phyloP scores from a whole-genome alignment of 2,113 vertebrate species.

The Argyrosomus japonicus region DNA sequence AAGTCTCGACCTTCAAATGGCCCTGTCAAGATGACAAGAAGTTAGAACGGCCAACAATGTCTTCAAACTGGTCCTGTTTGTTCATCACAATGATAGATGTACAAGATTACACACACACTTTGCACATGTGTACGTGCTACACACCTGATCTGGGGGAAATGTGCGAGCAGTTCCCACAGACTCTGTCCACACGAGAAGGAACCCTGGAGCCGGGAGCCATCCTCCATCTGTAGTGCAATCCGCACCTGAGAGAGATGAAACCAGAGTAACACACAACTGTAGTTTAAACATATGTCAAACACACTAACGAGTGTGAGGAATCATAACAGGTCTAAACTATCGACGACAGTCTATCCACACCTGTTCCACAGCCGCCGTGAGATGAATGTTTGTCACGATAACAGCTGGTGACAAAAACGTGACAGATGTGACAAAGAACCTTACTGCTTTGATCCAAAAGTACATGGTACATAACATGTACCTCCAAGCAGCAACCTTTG shows the following conservation, averaged over 20 bases:
- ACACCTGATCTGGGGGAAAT: constrained; percentile 91
- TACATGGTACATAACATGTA: not conserved
- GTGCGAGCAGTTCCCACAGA: constrained; percentile 92
- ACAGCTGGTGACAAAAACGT: not conserved
- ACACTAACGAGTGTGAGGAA: not conserved
- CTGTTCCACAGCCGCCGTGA: not conserved
- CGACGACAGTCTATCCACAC: not conserved
- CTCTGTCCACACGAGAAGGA: constrained; percentile 88
- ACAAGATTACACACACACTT: not conserved
- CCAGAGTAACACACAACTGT: constrained; percentile 16
- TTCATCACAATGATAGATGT: not conserved
- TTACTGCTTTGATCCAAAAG: not conserved
- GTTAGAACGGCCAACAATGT: not conserved
- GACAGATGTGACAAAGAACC: not conserved
- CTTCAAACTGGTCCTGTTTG: not conserved
- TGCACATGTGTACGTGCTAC: not conserved
- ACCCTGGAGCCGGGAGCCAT: constrained; percentile 91
- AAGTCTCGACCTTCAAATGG: not conserved
- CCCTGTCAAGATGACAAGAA: not conserved
- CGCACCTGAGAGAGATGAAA: constrained; percentile 84
- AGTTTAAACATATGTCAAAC: not conserved
- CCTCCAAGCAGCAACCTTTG: no score
- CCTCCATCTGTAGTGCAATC: constrained; percentile 91
- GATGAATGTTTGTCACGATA: no score
- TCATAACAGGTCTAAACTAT: constrained; percentile 3